Base-by-base conservation (phyloP, 2,888 invertebrate genomes). In the Lithophane leautieri region DNA sequence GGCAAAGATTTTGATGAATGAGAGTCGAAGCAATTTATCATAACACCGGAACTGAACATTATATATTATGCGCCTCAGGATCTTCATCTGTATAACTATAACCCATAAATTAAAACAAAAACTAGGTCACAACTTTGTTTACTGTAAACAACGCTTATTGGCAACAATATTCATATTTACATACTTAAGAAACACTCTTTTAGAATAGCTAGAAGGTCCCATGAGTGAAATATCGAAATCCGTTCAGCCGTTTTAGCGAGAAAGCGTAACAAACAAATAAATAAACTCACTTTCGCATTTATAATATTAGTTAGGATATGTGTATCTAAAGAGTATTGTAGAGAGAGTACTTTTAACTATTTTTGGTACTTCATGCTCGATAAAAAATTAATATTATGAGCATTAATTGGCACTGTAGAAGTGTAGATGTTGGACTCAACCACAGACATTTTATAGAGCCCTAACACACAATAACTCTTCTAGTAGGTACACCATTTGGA, bases 101-200 rank as follows among this genome's bases (percentile, higher is more conserved):
- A 61, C 75, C 69, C 82, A 81, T 76, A 76, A 82, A 83, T 76
- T 82, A 81, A 68, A 70, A 79, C 75, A 79, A 77, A 84, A 90
- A 89, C 78, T 88, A 83, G 89, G 88, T 87, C 90, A 89, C 89
- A 83, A 88, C 86, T 86, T 82, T 90, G 89, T 87, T 88, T 84
- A 81, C 76, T 83, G 76, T 73, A 83, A 79, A 73, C 74, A 75
- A 74, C 70, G 22, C 69, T 79, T 86, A 88, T 88, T 87, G 87
- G 81, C 86, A 87, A 78, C 81, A 74, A 84, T 84, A 78, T 70
- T 73, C 67, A 72, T 75, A 85, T 71, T 71, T 70, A 71, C 65
- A 65, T 76, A 70, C 62, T 65, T 61, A 85, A 54, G 68, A 60
- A 78, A 75, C 65, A 42, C 47, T 44, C 22, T 40, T 58, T n/a